Conservation (phyloP, 1,140 invertebrate species). For the Pseudomyrmex flavicornis region DNA sequence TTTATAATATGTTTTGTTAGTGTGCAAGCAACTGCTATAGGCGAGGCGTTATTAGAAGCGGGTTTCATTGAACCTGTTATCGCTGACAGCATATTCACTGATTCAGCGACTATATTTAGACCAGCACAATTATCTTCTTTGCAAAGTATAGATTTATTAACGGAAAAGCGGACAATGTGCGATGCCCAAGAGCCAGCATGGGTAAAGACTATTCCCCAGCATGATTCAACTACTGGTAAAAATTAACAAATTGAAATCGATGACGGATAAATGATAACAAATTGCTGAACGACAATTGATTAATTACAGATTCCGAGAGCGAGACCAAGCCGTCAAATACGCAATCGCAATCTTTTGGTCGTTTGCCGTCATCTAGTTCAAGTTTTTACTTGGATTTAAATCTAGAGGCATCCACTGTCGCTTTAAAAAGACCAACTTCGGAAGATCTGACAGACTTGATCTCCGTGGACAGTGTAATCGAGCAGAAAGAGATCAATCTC, state of each 20-base stretch:
- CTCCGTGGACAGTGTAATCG: constrained; percentile 74
- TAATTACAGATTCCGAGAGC: constrained; percentile 86
- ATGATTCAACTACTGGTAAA: constrained; percentile 85
- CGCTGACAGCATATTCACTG: constrained; percentile 85
- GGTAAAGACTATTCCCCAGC: constrained; percentile 89
- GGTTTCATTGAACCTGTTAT: constrained; percentile 91
- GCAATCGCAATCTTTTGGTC: constrained; percentile 68
- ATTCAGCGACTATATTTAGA: constrained; percentile 86
- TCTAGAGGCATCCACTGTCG: constrained; percentile 88
- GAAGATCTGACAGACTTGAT: constrained; percentile 77
- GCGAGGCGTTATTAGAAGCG: constrained; percentile 92
- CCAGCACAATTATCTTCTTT: constrained; percentile 82
- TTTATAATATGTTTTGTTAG: constrained; percentile 83
- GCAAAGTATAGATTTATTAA: constrained; percentile 82
- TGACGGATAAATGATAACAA: background rate
- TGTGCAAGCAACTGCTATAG: constrained; percentile 91
- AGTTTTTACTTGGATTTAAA: constrained; percentile 89
- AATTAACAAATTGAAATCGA: constrained; percentile 24
- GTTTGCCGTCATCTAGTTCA: constrained; percentile 87
- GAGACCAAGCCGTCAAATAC: constrained; percentile 82
- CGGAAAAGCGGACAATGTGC: constrained; percentile 79
- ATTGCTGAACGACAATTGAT: background rate
- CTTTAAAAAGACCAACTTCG: constrained; percentile 85
- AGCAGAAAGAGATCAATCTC: constrained; percentile 77
- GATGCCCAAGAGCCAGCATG: constrained; percentile 89